Conservation (phyloP, 2,888 invertebrate species). For the Poecilobothrus nobilitatus region DNA sequence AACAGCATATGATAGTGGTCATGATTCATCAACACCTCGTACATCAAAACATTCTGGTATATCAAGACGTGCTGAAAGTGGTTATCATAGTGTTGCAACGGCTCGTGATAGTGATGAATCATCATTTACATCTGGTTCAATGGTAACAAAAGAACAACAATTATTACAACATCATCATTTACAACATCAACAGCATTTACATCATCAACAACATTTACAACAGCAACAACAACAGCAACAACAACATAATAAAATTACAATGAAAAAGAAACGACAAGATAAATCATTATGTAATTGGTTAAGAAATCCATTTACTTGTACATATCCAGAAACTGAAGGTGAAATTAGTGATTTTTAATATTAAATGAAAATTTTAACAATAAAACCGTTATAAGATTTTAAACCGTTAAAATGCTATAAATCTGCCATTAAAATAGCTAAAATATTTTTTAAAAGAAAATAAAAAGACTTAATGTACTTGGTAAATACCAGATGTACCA, state of each 20-base stretch:
- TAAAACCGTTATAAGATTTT: no score
- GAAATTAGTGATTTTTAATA: constrained; percentile 55
- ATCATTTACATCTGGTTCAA: constrained; percentile 62
- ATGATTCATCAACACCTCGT: constrained; percentile 73
- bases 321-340: constrained; percentile 63
- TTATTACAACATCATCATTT: background rate
- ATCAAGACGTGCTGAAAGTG: constrained; percentile 75
- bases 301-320: constrained; percentile 66
- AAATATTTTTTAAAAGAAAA: no score
- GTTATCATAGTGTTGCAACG: constrained; percentile 79
- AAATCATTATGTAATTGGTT: constrained; percentile 69
- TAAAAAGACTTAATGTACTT: no score
- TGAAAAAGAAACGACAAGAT: constrained; percentile 58
- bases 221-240: constrained; percentile 22
- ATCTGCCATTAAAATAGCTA: no score
- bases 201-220: constrained; percentile 30
- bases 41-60: constrained; percentile 75
- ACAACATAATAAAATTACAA: constrained; percentile 38
- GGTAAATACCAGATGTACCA: no score
- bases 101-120: constrained; percentile 77
- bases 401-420: no score
- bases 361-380: background rate
- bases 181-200: constrained; percentile 29
- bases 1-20: constrained; percentile 75
- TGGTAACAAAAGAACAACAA: constrained; percentile 15